Base-by-base conservation (phyloP, 2,113 vertebrate species). In the Cyphomyrus plagiostoma region DNA sequence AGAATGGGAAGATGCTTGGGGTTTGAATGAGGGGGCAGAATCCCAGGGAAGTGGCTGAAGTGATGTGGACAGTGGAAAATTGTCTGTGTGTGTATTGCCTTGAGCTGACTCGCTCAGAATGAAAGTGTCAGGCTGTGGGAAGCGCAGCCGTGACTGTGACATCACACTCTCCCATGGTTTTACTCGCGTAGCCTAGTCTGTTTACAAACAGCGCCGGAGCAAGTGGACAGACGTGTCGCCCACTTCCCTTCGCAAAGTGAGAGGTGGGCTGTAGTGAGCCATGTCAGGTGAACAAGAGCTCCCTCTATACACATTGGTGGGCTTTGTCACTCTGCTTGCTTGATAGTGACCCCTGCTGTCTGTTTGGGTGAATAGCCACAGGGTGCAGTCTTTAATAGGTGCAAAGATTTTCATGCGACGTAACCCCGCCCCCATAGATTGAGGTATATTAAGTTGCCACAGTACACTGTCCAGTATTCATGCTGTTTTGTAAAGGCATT, bases 331-430 rank as follows among this genome's bases (percentile, higher is more conserved):
- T 49, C 49, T 50, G 23, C 30, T 35, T 62, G 35, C 9, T 45
- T 46, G 21, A 66, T 88, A 62, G 52, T 62, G 86, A 88, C 52
- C 30, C 56, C 52, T 88, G 35, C 52, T 88, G 86, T 88, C 53
- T 46, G 53, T 88, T 88, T 62, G 15, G 46, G 46, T 52, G 85
- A 30, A 86, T 86, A 86, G 48, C 85, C 13, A 0, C 49, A 53
- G 10, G 23, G 35, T 52, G 49, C 23, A 1, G 17, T 46, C 26
- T n/a, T 39, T 46, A 53, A 48, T 52, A 23, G 10, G 87, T n/a
- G 7, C 19, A 46, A 58, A 80, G 39, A 84, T 84, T 83, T 46
- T 83, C 6, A 11, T n/a, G 50, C 0, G 26, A 35, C 1, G 42
- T 46, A 11, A 10, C 19, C 21, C 82, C 42, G 13, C 49, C 26